Conservation (phyloP, 2,113 vertebrate species). For the Theropithecus gelada region DNA sequence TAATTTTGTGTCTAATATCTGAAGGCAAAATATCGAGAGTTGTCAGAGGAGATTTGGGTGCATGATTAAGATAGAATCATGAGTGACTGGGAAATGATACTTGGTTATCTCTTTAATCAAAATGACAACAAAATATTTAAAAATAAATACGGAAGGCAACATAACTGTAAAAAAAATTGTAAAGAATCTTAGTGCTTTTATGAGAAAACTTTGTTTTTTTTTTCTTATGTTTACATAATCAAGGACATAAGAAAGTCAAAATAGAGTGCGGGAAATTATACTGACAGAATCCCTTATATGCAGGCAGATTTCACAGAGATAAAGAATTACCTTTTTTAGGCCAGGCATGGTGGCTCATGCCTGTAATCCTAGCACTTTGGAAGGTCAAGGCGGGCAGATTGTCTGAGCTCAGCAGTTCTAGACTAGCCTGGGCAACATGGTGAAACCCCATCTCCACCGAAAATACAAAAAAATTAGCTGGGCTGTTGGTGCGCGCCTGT, state of each 20-base stretch:
- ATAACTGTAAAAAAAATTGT: neutral
- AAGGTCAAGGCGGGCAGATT: too few species aligned
- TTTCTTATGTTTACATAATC: neutral
- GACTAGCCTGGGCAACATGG: too few species aligned
- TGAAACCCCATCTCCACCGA: too few species aligned
- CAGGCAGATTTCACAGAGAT: neutral
- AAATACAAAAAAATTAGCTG: too few species aligned
- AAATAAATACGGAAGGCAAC: neutral
- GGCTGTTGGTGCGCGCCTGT: too few species aligned
- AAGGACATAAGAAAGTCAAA: neutral
- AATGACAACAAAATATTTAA: neutral
- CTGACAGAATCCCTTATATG: neutral
- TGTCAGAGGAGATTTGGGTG: neutral
- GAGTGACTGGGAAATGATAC: neutral
- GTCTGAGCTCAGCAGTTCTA: too few species aligned
- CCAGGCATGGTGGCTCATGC: too few species aligned
- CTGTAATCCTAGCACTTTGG: too few species aligned
- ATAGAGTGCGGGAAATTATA: neutral
- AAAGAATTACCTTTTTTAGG: neutral
- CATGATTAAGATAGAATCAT: neutral
- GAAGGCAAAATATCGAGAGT: neutral
- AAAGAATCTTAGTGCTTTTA: neutral
- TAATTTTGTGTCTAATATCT: neutral
- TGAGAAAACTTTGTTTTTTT: neutral
- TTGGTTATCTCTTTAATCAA: neutral